Evolutionary conservation across 2,888 invertebrate genomes (phyloP).

Genomic region (Drosophila falleni): DNA sequence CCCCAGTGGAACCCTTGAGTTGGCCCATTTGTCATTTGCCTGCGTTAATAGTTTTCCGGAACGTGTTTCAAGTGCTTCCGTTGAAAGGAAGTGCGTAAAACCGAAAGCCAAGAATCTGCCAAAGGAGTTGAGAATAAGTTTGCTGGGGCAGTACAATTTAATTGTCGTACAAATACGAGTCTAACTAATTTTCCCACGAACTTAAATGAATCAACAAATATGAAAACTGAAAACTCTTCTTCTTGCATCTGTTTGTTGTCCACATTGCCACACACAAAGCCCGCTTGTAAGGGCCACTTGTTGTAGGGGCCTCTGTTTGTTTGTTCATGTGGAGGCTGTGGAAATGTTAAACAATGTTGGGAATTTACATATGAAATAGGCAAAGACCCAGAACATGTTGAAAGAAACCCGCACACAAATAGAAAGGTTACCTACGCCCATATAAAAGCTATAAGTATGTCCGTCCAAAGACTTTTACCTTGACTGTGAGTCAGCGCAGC

Average conservation of each 20-base stretch:
- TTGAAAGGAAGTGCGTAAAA: conserved; percentile 72
- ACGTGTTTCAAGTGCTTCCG: conserved; percentile 68
- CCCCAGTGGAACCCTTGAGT: conserved; percentile 25
- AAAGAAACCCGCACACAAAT: conserved; percentile 14
- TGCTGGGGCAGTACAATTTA: conserved; percentile 30
- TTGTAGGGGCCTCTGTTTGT: conserved; percentile 22
- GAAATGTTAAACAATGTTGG: conserved; percentile 27
- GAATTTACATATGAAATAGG: conserved; percentile 46
- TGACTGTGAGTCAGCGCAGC: conserved; percentile 51
- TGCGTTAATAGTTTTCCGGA: conserved; percentile 77
- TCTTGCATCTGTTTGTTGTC: conserved; percentile 8
- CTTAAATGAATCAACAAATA: conserved; percentile 55
- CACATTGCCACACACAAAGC: conserved; percentile 52
- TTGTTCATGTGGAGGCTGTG: conserved; percentile 25
- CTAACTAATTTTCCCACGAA: conserved; percentile 68
- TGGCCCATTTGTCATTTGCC: conserved; percentile 66
- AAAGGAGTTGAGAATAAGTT: conserved; percentile 46
- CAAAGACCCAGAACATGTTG: conserved; percentile 10
- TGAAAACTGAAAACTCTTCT: conserved; percentile 24
- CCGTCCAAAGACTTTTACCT: not conserved
- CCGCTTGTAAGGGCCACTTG: conserved; percentile 51
- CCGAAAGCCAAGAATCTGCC: conserved; percentile 38
- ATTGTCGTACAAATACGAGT: conserved; percentile 36
- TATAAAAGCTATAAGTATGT: conserved; percentile 21
- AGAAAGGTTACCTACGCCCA: conserved; percentile 25